A percentile compares a stretch with the other conserved stretches of the same genome.
Evolutionary conservation across 1,140 invertebrate species (phyloP).

Genomic region (Centruroides sculpturatus): DNA sequence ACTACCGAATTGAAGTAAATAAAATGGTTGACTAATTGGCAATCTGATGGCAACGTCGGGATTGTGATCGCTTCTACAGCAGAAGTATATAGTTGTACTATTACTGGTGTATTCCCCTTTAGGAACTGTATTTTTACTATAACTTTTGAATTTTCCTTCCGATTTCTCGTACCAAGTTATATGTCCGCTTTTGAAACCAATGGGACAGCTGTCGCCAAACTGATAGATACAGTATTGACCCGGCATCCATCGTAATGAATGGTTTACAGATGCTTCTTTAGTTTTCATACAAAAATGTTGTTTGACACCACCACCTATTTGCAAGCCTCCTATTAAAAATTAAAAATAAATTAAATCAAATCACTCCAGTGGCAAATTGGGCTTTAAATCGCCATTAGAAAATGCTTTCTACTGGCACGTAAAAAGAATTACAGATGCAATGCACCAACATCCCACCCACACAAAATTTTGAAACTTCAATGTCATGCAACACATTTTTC

Average conservation of each 20-base stretch:
- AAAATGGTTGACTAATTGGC: slow-evolving; percentile 21
- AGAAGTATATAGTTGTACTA: slow-evolving; percentile 21
- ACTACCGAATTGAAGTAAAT: slow-evolving; percentile 21
- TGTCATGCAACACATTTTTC: no score
- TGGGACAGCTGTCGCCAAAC: slow-evolving; percentile 19
- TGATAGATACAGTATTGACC: slow-evolving; percentile 25
- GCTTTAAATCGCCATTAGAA: no score
- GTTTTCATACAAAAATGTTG: slow-evolving; percentile 21
- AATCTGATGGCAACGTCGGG: slow-evolving; percentile 17
- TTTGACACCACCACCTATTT: slow-evolving; percentile 15
- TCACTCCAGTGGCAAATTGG: no score
- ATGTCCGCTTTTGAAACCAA: slow-evolving; percentile 19
- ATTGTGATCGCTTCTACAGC: slow-evolving; percentile 21
- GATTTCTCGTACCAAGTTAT: slow-evolving; percentile 19
- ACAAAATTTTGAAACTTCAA: no score
- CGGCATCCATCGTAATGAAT: slow-evolving; percentile 7
- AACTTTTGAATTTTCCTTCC: not conserved
- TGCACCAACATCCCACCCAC: no score
- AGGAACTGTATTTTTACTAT: slow-evolving; percentile 10
- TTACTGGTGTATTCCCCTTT: slow-evolving; percentile 18
- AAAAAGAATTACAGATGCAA: no score
- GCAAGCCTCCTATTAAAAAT: slow-evolving; percentile 6
- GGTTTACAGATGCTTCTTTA: not conserved
- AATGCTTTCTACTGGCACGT: no score
- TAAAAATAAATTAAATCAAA: not conserved